Evolutionary conservation across 2,888 invertebrate genomes (phyloP).

Genomic region (Elaeidobius kamerunicus): DNA sequence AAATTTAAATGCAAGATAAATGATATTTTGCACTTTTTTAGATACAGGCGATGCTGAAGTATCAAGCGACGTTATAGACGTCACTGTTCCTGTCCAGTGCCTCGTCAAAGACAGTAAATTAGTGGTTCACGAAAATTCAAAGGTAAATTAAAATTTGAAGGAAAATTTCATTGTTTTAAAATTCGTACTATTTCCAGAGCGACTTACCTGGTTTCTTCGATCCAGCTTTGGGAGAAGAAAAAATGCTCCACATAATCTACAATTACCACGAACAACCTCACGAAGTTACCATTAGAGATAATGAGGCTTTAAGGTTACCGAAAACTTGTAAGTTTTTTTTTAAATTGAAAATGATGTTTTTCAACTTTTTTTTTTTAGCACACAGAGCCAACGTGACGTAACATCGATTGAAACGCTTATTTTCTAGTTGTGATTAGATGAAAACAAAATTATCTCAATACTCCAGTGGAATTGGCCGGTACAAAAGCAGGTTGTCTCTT

Average conservation of each 20-base stretch:
- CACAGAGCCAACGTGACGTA: constrained; percentile 47
- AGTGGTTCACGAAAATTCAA: constrained; percentile 77
- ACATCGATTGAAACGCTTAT: constrained; percentile 25
- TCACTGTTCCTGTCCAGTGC: constrained; percentile 93
- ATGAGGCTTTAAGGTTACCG: constrained; percentile 76
- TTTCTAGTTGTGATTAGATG: constrained; percentile 15
- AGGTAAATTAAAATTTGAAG: constrained; percentile 57
- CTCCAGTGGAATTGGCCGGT: constrained; percentile 19
- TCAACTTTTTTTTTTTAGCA: constrained; percentile 38
- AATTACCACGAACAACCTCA: constrained; percentile 77
- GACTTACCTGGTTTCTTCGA: constrained; percentile 97
- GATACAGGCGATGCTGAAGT: constrained; percentile 37
- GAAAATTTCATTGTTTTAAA: neutral
- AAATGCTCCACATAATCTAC: constrained; percentile 83
- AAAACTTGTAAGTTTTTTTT: constrained; percentile 57
- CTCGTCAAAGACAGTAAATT: constrained; percentile 89
- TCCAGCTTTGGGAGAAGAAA: constrained; percentile 90
- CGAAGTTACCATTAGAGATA: constrained; percentile 75
- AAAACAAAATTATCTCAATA: constrained; percentile 25
- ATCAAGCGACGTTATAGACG: constrained; percentile 71
- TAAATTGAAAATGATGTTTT: constrained; percentile 1
- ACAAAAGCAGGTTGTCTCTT: constrained; percentile 25
- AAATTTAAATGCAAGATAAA: no score
- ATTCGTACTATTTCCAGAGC: constrained; percentile 60
- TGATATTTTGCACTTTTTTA: no score